phyloP scores from a whole-genome alignment of 2,113 vertebrate genomes.

The Sylvia atricapilla region DNA sequence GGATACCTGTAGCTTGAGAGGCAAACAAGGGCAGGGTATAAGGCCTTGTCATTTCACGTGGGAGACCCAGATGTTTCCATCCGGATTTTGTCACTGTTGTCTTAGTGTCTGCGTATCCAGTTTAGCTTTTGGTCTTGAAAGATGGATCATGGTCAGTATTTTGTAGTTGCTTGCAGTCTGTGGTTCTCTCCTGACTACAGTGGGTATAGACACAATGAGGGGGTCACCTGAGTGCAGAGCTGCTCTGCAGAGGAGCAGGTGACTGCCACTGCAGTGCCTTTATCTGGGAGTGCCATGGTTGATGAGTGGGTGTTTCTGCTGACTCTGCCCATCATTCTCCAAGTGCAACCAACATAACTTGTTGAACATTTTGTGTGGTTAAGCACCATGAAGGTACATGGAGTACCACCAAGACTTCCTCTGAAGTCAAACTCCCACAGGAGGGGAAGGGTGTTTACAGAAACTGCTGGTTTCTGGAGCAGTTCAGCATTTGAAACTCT shows the following conservation, averaged over 20 bases:
- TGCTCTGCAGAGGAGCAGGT: neutral
- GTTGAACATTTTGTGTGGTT: neutral
- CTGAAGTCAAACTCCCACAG: neutral
- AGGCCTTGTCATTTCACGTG: neutral
- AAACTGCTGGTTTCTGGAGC: neutral
- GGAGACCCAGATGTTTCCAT: neutral
- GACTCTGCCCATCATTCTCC: neutral
- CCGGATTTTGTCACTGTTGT: neutral
- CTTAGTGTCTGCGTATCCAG: neutral
- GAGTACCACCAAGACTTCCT: fast-evolving
- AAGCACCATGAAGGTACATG: neutral
- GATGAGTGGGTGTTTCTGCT: neutral
- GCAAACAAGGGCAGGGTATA: neutral
- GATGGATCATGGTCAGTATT: neutral
- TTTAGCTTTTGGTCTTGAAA: neutral
- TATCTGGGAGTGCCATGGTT: neutral
- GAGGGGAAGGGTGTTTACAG: neutral
- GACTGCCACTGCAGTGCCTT: neutral
- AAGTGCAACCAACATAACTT: neutral
- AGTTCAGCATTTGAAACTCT: neutral
- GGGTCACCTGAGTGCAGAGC: neutral
- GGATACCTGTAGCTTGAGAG: neutral
- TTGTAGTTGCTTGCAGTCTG: neutral
- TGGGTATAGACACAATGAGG: neutral
- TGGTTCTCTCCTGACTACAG: neutral